A percentile compares a stretch with the other conserved stretches of the same genome.
Conservation (phyloP, 2,888 invertebrate species). For the Anticlea derivata region DNA sequence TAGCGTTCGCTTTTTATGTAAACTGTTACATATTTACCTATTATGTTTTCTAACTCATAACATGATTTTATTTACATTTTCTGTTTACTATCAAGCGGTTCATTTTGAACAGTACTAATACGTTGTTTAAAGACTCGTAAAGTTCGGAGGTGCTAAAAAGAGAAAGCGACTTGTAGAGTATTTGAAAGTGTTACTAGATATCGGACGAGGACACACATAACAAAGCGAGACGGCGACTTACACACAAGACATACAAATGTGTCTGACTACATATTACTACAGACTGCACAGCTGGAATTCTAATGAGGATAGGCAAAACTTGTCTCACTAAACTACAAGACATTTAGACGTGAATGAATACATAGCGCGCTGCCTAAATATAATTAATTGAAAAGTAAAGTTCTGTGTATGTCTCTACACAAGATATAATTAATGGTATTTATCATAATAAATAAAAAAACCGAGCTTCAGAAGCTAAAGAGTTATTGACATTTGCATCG, state of each 20-base stretch:
- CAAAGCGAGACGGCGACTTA: conserved; percentile 57
- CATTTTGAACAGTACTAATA: neutral
- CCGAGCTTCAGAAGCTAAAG: neutral
- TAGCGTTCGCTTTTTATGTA: conserved; percentile 55
- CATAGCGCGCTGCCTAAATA: conserved; percentile 13
- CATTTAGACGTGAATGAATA: conserved; percentile 20
- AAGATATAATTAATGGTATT: neutral
- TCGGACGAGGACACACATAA: conserved; percentile 59
- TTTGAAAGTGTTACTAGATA: conserved; percentile 67
- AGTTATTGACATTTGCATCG: neutral
- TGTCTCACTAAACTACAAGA: conserved; percentile 31
- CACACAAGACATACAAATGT: conserved; percentile 68
- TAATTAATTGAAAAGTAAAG: conserved; percentile 9
- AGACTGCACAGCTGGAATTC: conserved; percentile 59
- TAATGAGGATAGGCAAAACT: conserved; percentile 54
- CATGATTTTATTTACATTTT: too few species aligned
- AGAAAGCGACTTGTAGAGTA: conserved; percentile 62
- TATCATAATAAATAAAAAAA: neutral
- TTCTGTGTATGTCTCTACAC: neutral
- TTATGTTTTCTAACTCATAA: too few species aligned
- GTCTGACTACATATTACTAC: conserved; percentile 46
- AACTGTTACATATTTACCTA: conserved; percentile 56
- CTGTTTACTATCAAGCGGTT: too few species aligned
- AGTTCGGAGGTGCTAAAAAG: conserved; percentile 50
- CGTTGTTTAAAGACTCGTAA: conserved; percentile 6